Conservation (phyloP, 2,113 vertebrate genomes). For the Halcyon senegalensis region DNA sequence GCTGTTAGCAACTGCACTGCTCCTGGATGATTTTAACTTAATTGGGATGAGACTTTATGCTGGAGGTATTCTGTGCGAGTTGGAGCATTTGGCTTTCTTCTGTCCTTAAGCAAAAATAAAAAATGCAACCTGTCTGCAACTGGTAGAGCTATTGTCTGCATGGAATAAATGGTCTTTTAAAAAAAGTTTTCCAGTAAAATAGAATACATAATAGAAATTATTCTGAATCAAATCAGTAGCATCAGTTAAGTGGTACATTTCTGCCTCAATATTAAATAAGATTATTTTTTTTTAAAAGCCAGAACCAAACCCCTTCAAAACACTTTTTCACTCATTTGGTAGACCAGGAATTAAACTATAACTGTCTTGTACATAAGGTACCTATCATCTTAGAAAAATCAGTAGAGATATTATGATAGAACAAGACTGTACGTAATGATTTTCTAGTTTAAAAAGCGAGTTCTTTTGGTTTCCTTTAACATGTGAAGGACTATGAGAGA, state of each 20-base stretch:
- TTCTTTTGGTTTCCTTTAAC: not conserved
- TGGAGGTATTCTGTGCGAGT: not conserved
- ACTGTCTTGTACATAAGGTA: not conserved
- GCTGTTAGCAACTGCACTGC: not conserved
- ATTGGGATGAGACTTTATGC: not conserved
- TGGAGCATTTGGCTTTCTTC: not conserved
- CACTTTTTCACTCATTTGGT: not conserved
- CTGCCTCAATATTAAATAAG: not conserved
- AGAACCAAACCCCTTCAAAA: not conserved
- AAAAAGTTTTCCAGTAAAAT: not conserved
- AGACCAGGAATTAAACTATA: not conserved
- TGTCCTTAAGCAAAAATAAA: not conserved
- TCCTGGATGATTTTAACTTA: not conserved
- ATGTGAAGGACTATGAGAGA: not conserved
- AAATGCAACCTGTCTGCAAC: not conserved
- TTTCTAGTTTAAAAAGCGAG: not conserved
- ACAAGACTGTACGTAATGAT: not conserved
- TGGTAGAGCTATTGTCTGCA: not conserved
- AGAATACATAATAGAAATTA: not conserved
- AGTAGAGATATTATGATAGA: not conserved
- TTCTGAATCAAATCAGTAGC: not conserved
- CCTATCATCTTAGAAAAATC: not conserved
- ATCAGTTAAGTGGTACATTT: not conserved
- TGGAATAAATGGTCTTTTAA: not conserved
- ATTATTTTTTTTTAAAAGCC: not conserved